phyloP scores from a whole-genome alignment of 2,113 vertebrate genomes.

The Solenodon paradoxus region DNA sequence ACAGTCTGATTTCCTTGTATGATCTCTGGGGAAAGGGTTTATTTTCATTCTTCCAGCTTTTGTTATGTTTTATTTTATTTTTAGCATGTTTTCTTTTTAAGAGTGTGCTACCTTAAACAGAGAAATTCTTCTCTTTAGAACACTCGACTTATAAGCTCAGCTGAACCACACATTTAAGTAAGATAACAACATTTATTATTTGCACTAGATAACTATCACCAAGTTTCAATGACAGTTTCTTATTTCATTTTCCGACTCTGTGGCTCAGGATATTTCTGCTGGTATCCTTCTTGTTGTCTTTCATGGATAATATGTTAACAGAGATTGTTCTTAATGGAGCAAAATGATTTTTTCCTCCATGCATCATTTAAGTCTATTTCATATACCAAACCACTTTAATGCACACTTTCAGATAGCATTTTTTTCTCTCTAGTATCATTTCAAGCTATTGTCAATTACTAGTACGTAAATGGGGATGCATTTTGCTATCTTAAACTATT shows the following conservation, averaged over 20 bases:
- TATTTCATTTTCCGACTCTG: not conserved
- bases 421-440: not conserved
- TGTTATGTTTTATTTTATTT: not conserved
- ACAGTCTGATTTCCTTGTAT: not conserved
- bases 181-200: not conserved
- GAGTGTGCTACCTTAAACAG: not conserved
- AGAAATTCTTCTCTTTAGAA: not conserved
- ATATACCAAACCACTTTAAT: not conserved
- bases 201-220: not conserved
- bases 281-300: not conserved
- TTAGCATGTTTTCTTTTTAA: not conserved
- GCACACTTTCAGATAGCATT: not conserved
- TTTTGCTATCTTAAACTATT: no score
- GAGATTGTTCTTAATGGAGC: not conserved
- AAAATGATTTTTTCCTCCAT: conserved; percentile 3
- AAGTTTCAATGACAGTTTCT: not conserved
- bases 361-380: not conserved
- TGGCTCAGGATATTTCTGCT: not conserved
- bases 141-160: not conserved
- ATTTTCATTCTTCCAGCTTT: not conserved
- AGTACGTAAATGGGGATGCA: not conserved
- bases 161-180: not conserved
- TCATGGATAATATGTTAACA: not conserved
- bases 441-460: not conserved
- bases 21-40: not conserved